phyloP scores from a whole-genome alignment of 2,113 vertebrate species.

The Onychostoma macrolepis region DNA sequence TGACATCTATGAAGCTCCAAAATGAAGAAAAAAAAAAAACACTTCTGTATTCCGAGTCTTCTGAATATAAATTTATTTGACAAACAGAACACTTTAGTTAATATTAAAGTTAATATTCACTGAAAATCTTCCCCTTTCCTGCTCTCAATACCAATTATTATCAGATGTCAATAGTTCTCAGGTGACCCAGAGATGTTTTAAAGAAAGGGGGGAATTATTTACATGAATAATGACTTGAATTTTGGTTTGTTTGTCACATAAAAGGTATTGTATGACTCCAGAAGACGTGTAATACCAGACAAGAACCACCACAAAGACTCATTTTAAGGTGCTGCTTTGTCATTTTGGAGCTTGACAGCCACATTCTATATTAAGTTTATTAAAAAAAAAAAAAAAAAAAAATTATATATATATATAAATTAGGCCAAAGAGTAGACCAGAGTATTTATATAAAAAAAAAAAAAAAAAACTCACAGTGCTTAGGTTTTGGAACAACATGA shows the following conservation, averaged over 20 bases:
- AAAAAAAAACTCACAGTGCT: neutral
- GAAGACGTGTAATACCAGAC: neutral
- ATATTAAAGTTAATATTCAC: neutral
- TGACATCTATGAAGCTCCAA: neutral
- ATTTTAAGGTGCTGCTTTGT: neutral
- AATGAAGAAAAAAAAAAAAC: neutral
- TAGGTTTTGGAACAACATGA: neutral
- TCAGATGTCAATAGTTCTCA: neutral
- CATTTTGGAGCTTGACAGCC: neutral
- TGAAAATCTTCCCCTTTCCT: neutral
- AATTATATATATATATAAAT: too few relatives aligned
- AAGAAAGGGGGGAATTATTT: neutral
- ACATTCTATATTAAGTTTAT: neutral
- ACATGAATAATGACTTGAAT: neutral
- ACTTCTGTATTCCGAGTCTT: neutral
- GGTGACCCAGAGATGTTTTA: neutral
- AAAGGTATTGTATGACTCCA: neutral
- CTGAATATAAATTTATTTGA: neutral
- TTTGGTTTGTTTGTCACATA: neutral
- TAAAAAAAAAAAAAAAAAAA: neutral
- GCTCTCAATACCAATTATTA: neutral
- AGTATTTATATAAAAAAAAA: neutral
- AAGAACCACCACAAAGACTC: neutral
- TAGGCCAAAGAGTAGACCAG: neutral
- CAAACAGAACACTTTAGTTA: neutral